Base-by-base conservation (phyloP, 2,113 vertebrate genomes). In the Propithecus coquereli region DNA sequence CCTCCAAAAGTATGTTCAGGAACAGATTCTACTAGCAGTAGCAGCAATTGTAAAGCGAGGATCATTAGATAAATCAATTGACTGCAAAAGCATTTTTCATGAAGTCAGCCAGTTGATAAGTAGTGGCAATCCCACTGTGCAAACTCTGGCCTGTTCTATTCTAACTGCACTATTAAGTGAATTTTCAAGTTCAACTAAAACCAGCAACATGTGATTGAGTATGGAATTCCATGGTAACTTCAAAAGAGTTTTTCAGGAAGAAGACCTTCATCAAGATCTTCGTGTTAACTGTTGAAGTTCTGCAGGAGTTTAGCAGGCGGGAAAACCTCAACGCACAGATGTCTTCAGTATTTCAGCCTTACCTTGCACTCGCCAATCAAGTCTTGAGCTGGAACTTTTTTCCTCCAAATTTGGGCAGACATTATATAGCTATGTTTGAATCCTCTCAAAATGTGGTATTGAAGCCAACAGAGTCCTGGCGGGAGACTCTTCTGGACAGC, bases 391-490 rank as follows among this genome's bases (percentile, higher is more conserved):
- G 99, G 99, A 99, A 99, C 98, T 99, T 99, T 97, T 98, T 99
- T 98, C 99, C 99, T 95, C 99, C 99, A 85, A 99, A 99, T 98
- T 98, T 99, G 98, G 99, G 99, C 98, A 99, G 99, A 99, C 99
- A 99, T 99, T 99, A 99, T 99, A 99, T 99, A 98, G 99, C 99
- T 98, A 99, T 99, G 99, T 99, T 99, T 87, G 99, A 99, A 99
- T 99, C 99, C 98, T 99, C 99, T 95, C 99, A 99, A 99, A 99
- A 99, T 98, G 99, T 99, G 98, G 99, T 99, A 98, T 98, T 99
- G 97, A 99, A 99, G 98, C 99, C 99, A 70, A 99, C 99, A 25
- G 99, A 99, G 98, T 98, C 99, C 98, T 99, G 99, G 99, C 99
- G 99, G 52, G 99, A 99, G 98, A 99, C 99, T 22, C 99, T 99